Evolutionary conservation across 1,140 invertebrate genomes (phyloP).

Genomic region (Drosophila rufa): DNA sequence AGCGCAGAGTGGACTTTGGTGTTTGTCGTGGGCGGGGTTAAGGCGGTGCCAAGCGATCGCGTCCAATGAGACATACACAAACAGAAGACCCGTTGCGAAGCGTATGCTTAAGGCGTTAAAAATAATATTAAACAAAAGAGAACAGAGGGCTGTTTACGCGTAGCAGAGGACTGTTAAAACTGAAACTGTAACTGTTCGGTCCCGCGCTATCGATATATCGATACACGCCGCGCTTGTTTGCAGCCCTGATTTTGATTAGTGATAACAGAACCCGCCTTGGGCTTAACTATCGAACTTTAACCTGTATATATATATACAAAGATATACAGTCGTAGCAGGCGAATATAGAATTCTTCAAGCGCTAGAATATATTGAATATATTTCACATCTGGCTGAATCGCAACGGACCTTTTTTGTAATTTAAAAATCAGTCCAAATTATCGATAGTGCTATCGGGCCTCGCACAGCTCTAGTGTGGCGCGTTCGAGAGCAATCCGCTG

Average conservation of each 20-base stretch:
- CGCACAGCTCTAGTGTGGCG: constrained; percentile 6
- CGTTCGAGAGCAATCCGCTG: not conserved
- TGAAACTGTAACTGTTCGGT: constrained; percentile 1
- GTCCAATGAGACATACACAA: not conserved
- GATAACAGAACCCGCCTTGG: no score
- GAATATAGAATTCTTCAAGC: no score
- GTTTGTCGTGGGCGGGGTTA: not conserved
- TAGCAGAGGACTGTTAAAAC: constrained; percentile 21
- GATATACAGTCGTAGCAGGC: not conserved
- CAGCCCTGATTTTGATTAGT: no score
- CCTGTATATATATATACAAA: not conserved
- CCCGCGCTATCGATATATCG: constrained; percentile 6
- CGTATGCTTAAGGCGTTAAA: not conserved
- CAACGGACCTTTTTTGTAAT: not conserved
- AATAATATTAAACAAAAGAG: constrained; percentile 22
- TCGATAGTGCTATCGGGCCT: not conserved
- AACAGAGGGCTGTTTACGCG: not conserved
- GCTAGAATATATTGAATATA: not conserved
- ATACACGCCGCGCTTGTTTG: not conserved
- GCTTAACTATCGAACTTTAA: not conserved
- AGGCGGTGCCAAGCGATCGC: not conserved
- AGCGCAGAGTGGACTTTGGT: not conserved
- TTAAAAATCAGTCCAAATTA: not conserved
- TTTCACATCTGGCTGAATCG: not conserved
- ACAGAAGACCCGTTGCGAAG: not conserved